phyloP scores from a whole-genome alignment of 2,888 invertebrate genomes.

The Rhagonycha fulva region DNA sequence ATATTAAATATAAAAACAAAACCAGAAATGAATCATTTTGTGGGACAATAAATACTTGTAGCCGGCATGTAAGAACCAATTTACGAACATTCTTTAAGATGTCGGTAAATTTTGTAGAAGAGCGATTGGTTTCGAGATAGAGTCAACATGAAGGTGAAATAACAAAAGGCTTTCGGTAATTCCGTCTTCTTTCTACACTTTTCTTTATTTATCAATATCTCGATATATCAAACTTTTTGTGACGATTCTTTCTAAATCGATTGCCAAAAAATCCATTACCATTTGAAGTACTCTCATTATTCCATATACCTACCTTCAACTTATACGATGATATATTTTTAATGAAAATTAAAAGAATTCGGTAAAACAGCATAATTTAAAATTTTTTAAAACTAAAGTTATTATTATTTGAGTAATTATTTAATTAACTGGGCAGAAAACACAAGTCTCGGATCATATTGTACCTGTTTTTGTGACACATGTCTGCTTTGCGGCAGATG shows the following conservation, averaged over 20 bases:
- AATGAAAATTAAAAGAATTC: not conserved
- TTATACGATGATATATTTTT: not conserved
- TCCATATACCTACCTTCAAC: too few species aligned
- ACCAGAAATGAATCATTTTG: conserved; percentile 24
- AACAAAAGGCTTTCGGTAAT: conserved; percentile 20
- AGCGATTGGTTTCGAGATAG: conserved; percentile 41
- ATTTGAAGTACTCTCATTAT: not conserved
- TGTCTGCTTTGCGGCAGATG: conserved; percentile 39
- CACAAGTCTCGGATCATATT: conserved; percentile 17
- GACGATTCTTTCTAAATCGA: not conserved
- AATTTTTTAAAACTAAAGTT: not conserved
- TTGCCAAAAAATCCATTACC: not conserved
- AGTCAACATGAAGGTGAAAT: conserved; percentile 22
- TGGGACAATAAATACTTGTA: conserved; percentile 39
- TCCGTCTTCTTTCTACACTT: not conserved
- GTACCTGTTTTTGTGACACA: conserved; percentile 34
- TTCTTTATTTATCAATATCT: not conserved
- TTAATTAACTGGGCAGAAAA: not conserved
- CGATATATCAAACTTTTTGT: not conserved
- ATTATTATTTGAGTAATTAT: not conserved
- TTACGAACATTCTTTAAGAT: conserved; percentile 52
- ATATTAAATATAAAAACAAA: conserved; percentile 15
- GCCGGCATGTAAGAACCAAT: conserved; percentile 53
- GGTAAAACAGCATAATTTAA: not conserved
- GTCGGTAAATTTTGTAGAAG: conserved; percentile 48